phyloP scores from a whole-genome alignment of 2,797 vertebrate genomes.

The Picus viridis region DNA sequence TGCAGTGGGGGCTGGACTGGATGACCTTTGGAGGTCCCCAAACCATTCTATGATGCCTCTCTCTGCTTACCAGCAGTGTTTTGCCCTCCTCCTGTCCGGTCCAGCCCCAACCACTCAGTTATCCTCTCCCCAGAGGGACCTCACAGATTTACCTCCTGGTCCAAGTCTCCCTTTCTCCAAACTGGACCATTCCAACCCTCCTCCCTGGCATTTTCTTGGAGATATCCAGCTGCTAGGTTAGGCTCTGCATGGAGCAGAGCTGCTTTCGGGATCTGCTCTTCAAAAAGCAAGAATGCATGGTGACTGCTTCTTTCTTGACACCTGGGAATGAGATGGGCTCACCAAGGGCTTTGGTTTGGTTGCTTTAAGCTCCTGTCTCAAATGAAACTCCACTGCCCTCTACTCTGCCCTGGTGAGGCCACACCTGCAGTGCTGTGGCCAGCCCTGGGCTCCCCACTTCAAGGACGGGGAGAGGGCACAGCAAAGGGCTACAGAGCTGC shows the following conservation, averaged over 20 bases:
- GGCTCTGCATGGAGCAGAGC: background rate
- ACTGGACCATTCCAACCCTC: background rate
- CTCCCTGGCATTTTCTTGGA: background rate
- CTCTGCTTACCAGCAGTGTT: background rate
- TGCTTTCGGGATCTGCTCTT: background rate
- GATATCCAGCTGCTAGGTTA: background rate
- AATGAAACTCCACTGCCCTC: background rate
- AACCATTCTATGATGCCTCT: background rate
- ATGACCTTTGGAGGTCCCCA: too few relatives aligned
- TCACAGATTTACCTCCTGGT: background rate
- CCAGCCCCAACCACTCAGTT: background rate
- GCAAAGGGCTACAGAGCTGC: too few relatives aligned
- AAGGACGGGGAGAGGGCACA: too few relatives aligned
- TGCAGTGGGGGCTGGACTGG: too few relatives aligned
- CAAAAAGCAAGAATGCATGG: background rate
- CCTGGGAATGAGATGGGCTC: background rate
- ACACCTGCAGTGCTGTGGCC: too few relatives aligned
- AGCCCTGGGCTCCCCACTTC: too few relatives aligned
- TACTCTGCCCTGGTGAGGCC: too few relatives aligned
- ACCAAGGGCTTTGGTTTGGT: background rate
- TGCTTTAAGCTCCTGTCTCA: background rate
- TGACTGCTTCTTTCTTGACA: background rate
- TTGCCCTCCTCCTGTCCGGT: background rate
- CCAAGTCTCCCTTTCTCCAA: background rate
- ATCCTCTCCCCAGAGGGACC: background rate